phyloP scores from a whole-genome alignment of 2,888 invertebrate genomes.

The Drosophila emarginata region DNA sequence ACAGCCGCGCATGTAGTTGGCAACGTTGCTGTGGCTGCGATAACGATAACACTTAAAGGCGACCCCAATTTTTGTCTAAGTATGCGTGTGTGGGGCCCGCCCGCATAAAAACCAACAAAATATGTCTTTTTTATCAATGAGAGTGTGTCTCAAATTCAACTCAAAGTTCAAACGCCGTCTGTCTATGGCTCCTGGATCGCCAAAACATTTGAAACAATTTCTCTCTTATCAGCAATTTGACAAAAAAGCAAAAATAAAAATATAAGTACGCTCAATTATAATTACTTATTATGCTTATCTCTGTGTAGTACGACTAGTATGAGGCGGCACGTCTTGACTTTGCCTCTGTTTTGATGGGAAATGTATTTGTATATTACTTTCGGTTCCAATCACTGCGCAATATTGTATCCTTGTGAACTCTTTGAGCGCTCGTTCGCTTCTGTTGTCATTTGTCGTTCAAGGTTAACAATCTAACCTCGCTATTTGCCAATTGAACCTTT shows the following conservation, averaged over 20 bases:
- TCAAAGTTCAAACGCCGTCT: conserved; percentile 43
- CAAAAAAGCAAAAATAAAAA: conserved; percentile 28
- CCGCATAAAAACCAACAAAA: conserved; percentile 51
- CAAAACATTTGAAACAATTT: conserved; percentile 33
- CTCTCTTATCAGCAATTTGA: conserved; percentile 47
- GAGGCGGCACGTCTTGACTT: conserved; percentile 41
- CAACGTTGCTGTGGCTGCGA: conserved; percentile 40
- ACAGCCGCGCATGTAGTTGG: conserved; percentile 44
- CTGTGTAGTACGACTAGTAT: conserved; percentile 31
- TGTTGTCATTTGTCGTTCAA: conserved; percentile 54
- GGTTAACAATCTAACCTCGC: conserved; percentile 59
- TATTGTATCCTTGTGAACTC: conserved; percentile 49
- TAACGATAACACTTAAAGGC: conserved; percentile 49
- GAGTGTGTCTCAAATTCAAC: conserved; percentile 32
- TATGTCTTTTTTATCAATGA: conserved; percentile 55
- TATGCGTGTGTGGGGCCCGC: conserved; percentile 45
- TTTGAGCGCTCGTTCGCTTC: conserved; percentile 41
- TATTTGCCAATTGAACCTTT: conserved; percentile 43
- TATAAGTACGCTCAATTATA: conserved; percentile 10
- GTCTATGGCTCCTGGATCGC: conserved; percentile 39
- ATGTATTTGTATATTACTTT: neutral
- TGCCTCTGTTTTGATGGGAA: conserved; percentile 31
- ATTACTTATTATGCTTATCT: conserved; percentile 61
- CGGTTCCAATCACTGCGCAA: conserved; percentile 31
- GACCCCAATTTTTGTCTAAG: conserved; percentile 47